Conservation (phyloP, 2,797 vertebrate genomes). For the Melanotaenia maccullochi region DNA sequence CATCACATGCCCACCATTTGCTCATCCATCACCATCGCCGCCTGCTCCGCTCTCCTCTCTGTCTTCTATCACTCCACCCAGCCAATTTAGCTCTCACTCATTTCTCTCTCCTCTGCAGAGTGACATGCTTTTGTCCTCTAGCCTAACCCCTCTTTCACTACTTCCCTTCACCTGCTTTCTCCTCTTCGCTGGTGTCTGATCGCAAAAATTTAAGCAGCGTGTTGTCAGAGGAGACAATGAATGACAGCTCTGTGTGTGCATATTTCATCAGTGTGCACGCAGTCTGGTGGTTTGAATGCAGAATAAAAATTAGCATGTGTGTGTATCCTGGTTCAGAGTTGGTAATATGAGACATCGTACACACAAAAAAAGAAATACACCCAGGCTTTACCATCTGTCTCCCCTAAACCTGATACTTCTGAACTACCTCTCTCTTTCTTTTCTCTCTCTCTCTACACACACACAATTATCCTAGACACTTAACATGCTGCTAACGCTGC, state of each 20-base stretch:
- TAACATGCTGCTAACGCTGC: constrained; percentile 22
- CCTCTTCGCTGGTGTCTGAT: constrained; percentile 23
- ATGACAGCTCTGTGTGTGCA: constrained; percentile 34
- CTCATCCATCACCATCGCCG: constrained; percentile 82
- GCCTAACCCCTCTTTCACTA: constrained; percentile 41
- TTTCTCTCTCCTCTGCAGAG: constrained; percentile 67
- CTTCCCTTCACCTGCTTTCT: constrained; percentile 17
- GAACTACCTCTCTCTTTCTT: constrained; percentile 45
- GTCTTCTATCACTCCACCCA: constrained; percentile 77
- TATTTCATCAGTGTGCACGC: background rate
- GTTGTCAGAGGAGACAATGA: constrained; percentile 5
- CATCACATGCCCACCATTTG: constrained; percentile 72
- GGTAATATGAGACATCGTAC: constrained; percentile 60
- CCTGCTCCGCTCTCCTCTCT: constrained; percentile 68
- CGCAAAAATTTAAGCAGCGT: constrained; percentile 34
- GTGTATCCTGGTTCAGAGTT: constrained; percentile 18
- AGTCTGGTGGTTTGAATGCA: constrained; percentile 31
- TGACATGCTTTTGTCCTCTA: constrained; percentile 66
- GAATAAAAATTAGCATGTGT: constrained; percentile 22
- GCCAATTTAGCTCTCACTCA: constrained; percentile 76
- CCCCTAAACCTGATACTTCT: constrained; percentile 61
- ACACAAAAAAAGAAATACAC: constrained; percentile 48
- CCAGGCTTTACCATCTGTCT: constrained; percentile 71
- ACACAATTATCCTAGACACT: constrained; percentile 26
- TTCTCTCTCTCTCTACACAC: constrained; percentile 14